A percentile compares a stretch with the other conserved stretches of the same genome.
Conservation (phyloP, 2,888 invertebrate genomes). For the Silvanus unidentatus region DNA sequence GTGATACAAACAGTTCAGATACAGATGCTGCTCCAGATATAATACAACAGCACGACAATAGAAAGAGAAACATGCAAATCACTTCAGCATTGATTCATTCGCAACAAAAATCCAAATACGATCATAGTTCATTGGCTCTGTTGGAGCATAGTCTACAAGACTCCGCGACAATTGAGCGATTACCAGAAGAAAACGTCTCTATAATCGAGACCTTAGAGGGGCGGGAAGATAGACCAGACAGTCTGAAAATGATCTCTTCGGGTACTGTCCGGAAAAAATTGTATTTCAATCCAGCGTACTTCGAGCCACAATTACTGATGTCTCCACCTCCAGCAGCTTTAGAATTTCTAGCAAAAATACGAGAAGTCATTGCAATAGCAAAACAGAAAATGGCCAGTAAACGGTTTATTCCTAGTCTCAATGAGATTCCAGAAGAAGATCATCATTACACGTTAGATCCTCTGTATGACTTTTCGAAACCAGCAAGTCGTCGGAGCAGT, state of each 20-base stretch:
- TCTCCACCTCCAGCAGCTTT: conserved; percentile 86
- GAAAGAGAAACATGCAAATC: conserved; percentile 47
- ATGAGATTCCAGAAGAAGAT: conserved; percentile 78
- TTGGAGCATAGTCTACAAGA: conserved; percentile 46
- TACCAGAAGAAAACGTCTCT: conserved; percentile 80
- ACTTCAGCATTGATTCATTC: conserved; percentile 73
- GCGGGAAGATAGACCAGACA: conserved; percentile 59
- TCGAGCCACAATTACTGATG: conserved; percentile 79
- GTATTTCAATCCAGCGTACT: conserved; percentile 87
- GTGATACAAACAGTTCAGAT: conserved; percentile 61
- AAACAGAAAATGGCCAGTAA: conserved; percentile 83
- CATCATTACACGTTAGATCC: conserved; percentile 49
- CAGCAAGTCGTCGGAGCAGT: conserved; percentile 51
- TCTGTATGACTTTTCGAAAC: conserved; percentile 44
- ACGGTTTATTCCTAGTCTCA: conserved; percentile 70
- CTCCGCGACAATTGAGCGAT: conserved; percentile 59
- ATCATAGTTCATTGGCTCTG: conserved; percentile 19
- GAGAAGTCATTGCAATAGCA: conserved; percentile 85
- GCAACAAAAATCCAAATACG: conserved; percentile 11
- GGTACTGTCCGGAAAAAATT: conserved; percentile 72
- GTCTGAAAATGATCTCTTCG: conserved; percentile 53
- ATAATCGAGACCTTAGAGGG: conserved; percentile 74
- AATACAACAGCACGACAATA: conserved; percentile 38
- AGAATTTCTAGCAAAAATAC: conserved; percentile 82
- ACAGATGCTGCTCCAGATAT: conserved; percentile 55